Percentiles rank a stretch among this genome's conserved stretches.
Evolutionary conservation across 2,113 vertebrate genomes (phyloP).

Genomic region (Tachuris rubrigastra): DNA sequence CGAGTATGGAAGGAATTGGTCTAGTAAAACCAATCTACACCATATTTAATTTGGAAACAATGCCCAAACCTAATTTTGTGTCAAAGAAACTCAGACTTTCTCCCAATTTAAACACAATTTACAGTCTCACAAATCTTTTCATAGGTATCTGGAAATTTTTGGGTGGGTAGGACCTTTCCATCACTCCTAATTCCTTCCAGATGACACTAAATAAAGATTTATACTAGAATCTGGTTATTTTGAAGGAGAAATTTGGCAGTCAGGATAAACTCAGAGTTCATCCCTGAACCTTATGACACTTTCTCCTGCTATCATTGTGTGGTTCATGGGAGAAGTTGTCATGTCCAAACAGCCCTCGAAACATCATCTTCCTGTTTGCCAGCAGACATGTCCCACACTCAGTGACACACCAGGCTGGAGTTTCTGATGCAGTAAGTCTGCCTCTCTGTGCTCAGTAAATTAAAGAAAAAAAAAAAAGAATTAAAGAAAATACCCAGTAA

Average conservation of each 20-base stretch:
- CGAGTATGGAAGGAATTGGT: not conserved
- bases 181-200: not conserved
- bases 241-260: not conserved
- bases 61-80: not conserved
- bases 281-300: not conserved
- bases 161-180: not conserved
- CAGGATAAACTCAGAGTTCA: not conserved
- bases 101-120: not conserved
- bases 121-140: not conserved
- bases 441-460: not conserved
- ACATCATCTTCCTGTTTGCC: not conserved
- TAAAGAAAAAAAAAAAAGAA: not conserved
- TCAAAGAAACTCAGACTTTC: not conserved
- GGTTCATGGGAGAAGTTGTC: not conserved
- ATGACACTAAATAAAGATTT: not conserved
- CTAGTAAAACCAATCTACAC: not conserved
- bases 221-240: not conserved
- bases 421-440: not conserved
- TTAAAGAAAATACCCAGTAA: not conserved
- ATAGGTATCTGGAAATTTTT: not conserved
- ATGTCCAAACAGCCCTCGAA: not conserved
- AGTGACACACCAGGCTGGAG: not conserved
- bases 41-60: not conserved
- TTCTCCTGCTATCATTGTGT: not conserved
- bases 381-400: not conserved